phyloP scores from a whole-genome alignment of 2,797 vertebrate genomes.

The Morus bassanus region DNA sequence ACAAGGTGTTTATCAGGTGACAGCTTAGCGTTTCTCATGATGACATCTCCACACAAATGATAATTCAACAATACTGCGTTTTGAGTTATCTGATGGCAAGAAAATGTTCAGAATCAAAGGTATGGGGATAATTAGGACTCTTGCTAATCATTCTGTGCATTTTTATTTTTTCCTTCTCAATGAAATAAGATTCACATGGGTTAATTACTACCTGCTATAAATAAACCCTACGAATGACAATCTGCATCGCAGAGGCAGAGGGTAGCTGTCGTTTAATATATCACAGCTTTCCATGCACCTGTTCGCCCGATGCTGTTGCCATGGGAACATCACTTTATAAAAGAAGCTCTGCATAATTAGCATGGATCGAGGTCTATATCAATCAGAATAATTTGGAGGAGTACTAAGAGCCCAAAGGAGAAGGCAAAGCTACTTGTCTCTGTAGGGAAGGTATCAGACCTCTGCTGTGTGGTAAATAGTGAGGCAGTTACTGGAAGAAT shows the following conservation, averaged over 20 bases:
- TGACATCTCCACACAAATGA: not conserved
- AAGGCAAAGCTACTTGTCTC: conserved; percentile 70
- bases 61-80: conserved; percentile 43
- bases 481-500: conserved; percentile 59
- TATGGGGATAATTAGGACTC: conserved; percentile 73
- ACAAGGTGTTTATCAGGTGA: not conserved
- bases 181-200: conserved; percentile 72
- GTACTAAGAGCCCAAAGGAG: conserved; percentile 71
- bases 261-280: conserved; percentile 78
- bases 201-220: conserved; percentile 82
- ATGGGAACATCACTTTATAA: conserved; percentile 75
- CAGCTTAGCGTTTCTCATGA: not conserved
- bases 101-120: conserved; percentile 64
- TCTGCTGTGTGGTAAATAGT: conserved; percentile 67
- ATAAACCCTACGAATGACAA: conserved; percentile 71
- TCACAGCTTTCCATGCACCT: conserved; percentile 78
- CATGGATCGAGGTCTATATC: conserved; percentile 77
- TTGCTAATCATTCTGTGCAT: conserved; percentile 69
- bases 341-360: conserved; percentile 77
- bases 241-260: conserved; percentile 72
- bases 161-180: conserved; percentile 36
- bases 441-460: conserved; percentile 66
- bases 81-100: conserved; percentile 6
- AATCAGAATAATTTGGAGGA: conserved; percentile 81
- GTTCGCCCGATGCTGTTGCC: conserved; percentile 68